A percentile compares a stretch with the other conserved stretches of the same genome.
phyloP scores from a whole-genome alignment of 2,888 invertebrate species.

The Caenorhabditis becei region DNA sequence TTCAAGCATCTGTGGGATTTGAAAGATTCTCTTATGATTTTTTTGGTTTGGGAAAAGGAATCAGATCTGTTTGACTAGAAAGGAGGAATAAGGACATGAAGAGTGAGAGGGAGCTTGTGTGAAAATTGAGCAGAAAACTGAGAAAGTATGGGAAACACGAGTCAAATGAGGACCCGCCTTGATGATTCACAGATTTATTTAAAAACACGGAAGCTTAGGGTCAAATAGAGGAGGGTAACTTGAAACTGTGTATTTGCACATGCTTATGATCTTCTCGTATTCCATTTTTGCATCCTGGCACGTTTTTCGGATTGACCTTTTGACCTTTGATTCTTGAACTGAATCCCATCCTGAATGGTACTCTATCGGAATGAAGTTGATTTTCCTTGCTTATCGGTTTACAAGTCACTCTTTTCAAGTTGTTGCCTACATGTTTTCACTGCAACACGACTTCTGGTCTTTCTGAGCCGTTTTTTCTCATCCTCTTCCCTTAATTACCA shows the following conservation, averaged over 20 bases:
- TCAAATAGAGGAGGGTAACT: neutral
- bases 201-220: neutral
- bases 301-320: neutral
- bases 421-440: too few relatives aligned
- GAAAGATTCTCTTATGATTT: too few relatives aligned
- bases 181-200: too few relatives aligned
- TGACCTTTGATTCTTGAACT: neutral
- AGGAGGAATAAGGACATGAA: too few relatives aligned
- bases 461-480: neutral
- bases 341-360: too few relatives aligned
- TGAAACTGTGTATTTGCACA: neutral
- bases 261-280: neutral
- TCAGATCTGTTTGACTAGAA: too few relatives aligned
- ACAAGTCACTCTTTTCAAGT: too few relatives aligned
- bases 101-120: neutral
- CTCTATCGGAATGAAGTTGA: too few relatives aligned
- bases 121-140: neutral
- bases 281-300: neutral
- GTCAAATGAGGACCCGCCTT: too few relatives aligned
- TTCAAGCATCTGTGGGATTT: slow-evolving; percentile 1
- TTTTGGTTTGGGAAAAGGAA: neutral
- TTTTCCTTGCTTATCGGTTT: too few relatives aligned
- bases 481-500: slow-evolving; percentile 36
- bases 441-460: neutral
- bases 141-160: too few relatives aligned